A percentile compares a stretch with the other conserved stretches of the same genome.
Evolutionary conservation across 1,140 invertebrate species (phyloP).

Genomic region (Trichonephila clavata): DNA sequence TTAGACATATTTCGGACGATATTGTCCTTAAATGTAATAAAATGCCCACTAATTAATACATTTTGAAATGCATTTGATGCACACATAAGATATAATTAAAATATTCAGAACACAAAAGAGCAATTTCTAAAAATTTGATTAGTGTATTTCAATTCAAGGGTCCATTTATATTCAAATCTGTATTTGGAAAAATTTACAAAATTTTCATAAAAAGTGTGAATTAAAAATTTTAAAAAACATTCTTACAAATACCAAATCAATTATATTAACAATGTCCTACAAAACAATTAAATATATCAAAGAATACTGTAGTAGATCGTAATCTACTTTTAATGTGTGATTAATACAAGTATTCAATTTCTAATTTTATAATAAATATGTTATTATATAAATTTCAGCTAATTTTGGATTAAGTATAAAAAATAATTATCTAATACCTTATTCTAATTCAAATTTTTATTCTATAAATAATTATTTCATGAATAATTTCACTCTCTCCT

Average conservation of each 20-base stretch:
- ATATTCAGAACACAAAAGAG: not conserved
- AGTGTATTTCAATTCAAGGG: not conserved
- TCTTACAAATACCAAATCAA: not conserved
- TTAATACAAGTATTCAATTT: not conserved
- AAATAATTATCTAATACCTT: slow-evolving; percentile 42
- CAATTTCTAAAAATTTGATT: not conserved
- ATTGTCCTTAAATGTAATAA: too few species aligned
- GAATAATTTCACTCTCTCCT: slow-evolving; percentile 14
- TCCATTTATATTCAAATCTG: not conserved
- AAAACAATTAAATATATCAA: not conserved
- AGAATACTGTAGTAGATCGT: not conserved
- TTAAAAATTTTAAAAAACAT: not conserved
- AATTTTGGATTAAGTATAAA: slow-evolving; percentile 54
- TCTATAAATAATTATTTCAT: slow-evolving; percentile 37
- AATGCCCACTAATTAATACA: too few species aligned
- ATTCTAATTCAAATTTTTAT: slow-evolving; percentile 35
- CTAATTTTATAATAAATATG: not conserved
- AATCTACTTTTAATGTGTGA: not conserved
- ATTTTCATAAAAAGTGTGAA: not conserved
- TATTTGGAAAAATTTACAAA: not conserved
- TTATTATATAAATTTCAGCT: slow-evolving; percentile 7
- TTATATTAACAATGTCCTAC: not conserved
- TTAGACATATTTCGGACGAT: too few species aligned
- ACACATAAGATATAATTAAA: too few species aligned
- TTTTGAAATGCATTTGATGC: too few species aligned